Evolutionary conservation across 2,888 invertebrate genomes (phyloP).

Genomic region (Drosophila falleni): DNA sequence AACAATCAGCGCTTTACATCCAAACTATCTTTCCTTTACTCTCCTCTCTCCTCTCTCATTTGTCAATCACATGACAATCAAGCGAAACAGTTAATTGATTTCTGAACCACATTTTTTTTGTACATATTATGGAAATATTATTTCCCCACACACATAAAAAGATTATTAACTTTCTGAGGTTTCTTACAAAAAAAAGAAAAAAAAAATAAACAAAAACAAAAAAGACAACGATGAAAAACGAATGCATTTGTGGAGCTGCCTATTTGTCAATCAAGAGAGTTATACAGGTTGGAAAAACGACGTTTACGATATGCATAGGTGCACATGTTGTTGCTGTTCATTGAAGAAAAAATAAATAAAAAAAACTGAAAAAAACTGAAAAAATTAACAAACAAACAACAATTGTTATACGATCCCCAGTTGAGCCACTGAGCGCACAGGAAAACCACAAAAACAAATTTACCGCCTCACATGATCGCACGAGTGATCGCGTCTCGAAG

Average conservation of each 20-base stretch:
- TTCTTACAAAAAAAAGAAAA: constrained; percentile 58
- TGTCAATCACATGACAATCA: constrained; percentile 76
- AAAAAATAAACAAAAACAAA: constrained; percentile 27
- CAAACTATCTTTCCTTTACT: background rate
- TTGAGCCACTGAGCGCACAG: constrained; percentile 67
- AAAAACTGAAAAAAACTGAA: constrained; percentile 19
- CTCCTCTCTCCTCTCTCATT: constrained; percentile 17
- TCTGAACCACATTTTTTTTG: constrained; percentile 69
- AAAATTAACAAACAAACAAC: constrained; percentile 29
- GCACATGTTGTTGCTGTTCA: constrained; percentile 82
- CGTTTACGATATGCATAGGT: constrained; percentile 85
- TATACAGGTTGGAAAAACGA: constrained; percentile 51
- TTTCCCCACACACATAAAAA: constrained; percentile 60
- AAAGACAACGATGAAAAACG: constrained; percentile 36
- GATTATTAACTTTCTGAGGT: constrained; percentile 82
- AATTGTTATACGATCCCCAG: constrained; percentile 40
- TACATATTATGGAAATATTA: constrained; percentile 37
- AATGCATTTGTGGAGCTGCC: constrained; percentile 43
- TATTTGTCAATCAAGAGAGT: constrained; percentile 75
- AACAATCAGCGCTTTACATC: constrained; percentile 20
- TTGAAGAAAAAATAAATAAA: constrained; percentile 42
- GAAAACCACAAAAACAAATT: constrained; percentile 85
- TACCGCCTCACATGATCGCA: constrained; percentile 85
- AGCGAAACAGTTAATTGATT: constrained; percentile 67
- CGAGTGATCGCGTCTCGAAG: constrained; percentile 58